Evolutionary conservation across 2,888 invertebrate genomes (phyloP).

Genomic region (Frankliniella fusca): DNA sequence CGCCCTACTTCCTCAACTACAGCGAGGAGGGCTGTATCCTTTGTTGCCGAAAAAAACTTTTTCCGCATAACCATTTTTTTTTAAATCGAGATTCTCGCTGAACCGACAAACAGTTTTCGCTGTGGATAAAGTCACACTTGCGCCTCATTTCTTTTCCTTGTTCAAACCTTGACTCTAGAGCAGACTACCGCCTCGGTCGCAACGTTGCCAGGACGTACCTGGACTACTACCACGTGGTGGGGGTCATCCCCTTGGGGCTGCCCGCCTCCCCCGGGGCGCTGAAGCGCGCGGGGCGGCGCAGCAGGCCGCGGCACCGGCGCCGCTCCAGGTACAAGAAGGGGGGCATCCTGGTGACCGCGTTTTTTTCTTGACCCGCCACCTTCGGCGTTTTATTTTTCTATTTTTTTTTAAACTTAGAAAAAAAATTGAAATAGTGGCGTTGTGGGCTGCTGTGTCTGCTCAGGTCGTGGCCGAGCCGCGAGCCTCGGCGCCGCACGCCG

Average conservation of each 20-base stretch:
- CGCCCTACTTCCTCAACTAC: constrained; percentile 72
- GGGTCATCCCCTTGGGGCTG: constrained; percentile 57
- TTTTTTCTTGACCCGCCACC: too few species aligned
- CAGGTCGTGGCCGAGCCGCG: constrained; percentile 2
- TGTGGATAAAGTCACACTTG: too few species aligned
- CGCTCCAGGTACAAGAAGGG: constrained; percentile 27
- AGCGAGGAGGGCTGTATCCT: constrained; percentile 96
- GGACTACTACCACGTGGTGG: constrained; percentile 75
- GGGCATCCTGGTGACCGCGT: too few species aligned
- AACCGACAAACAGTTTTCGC: too few species aligned
- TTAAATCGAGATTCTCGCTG: too few species aligned
- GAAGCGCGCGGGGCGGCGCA: constrained; percentile 31
- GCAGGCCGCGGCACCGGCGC: constrained; percentile 29
- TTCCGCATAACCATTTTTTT: background rate
- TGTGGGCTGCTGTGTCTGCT: background rate
- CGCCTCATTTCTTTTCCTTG: too few species aligned
- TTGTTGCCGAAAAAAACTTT: constrained; percentile 41
- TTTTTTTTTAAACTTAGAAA: too few species aligned
- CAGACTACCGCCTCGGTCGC: constrained; percentile 46
- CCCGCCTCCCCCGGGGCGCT: constrained; percentile 29
- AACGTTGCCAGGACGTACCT: constrained; percentile 71
- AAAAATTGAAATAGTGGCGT: too few species aligned
- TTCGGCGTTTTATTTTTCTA: background rate
- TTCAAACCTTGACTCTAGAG: background rate
- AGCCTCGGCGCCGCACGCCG: constrained; percentile 47